Evolutionary conservation across 2,888 invertebrate genomes (phyloP).

Genomic region (Heliconius hortense): DNA sequence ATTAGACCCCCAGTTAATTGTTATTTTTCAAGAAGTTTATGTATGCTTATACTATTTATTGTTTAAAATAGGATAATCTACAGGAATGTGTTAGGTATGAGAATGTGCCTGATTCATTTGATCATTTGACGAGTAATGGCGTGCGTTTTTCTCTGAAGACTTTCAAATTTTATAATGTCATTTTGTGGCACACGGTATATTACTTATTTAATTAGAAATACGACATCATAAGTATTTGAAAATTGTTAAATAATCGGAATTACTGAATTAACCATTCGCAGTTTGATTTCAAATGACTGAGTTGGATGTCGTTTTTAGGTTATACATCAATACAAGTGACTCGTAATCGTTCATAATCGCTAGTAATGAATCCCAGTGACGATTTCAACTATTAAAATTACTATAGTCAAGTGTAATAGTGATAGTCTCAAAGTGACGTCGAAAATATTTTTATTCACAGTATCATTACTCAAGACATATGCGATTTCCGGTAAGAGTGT

Average conservation of each 20-base stretch:
- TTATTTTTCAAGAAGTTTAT: slow-evolving; percentile 76
- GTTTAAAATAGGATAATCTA: slow-evolving; percentile 82
- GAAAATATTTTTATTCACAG: slow-evolving; percentile 76
- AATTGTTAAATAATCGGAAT: slow-evolving; percentile 29
- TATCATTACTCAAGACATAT: slow-evolving; percentile 80
- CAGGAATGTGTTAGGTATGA: slow-evolving; percentile 89
- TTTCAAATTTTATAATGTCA: slow-evolving; percentile 77
- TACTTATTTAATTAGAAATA: slow-evolving; percentile 43
- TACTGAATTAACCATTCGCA: slow-evolving; percentile 42
- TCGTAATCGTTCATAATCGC: slow-evolving; percentile 69
- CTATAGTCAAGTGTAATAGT: slow-evolving; percentile 52
- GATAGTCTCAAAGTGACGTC: slow-evolving; percentile 74
- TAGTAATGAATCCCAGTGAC: slow-evolving; percentile 64
- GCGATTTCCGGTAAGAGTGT: slow-evolving; percentile 80
- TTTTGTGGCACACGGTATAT: slow-evolving; percentile 58
- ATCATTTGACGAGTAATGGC: slow-evolving; percentile 84
- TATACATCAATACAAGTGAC: slow-evolving; percentile 78
- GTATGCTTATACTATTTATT: slow-evolving; percentile 72
- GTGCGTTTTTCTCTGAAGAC: slow-evolving; percentile 84
- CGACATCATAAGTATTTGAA: slow-evolving; percentile 27
- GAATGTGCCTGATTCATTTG: slow-evolving; percentile 71
- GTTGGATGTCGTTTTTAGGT: slow-evolving; percentile 81
- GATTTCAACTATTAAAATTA: slow-evolving; percentile 53
- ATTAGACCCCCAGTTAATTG: slow-evolving; percentile 70
- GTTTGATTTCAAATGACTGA: slow-evolving; percentile 48